Conservation (phyloP, 2,113 vertebrate genomes). For the Pogona vitticeps region DNA sequence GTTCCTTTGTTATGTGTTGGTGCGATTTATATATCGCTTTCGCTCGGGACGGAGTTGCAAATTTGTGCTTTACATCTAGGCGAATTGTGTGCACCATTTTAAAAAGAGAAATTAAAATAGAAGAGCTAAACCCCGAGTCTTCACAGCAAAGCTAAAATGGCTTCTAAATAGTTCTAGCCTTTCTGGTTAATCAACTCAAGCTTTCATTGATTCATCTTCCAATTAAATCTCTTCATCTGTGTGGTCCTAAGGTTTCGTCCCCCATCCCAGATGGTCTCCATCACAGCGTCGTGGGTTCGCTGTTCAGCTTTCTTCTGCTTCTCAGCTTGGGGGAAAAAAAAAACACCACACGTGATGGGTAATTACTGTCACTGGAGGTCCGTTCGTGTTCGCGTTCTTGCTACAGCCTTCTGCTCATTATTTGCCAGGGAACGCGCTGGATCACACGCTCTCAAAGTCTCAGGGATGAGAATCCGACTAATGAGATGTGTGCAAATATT, state of each 20-base stretch:
- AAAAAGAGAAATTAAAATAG: background rate
- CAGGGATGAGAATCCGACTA: constrained; percentile 13
- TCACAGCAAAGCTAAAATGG: background rate
- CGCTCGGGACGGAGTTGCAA: no score
- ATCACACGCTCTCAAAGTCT: background rate
- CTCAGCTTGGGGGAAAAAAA: background rate
- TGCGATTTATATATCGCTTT: no score
- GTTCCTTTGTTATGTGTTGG: no score
- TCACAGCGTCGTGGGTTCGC: background rate
- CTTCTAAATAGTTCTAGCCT: background rate
- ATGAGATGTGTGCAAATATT: constrained; percentile 43
- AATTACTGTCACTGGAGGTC: constrained; percentile 7
- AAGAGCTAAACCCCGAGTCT: background rate
- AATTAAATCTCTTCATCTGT: background rate
- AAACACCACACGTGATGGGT: background rate
- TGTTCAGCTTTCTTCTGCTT: background rate
- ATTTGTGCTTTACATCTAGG: no score
- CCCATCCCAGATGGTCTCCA: background rate
- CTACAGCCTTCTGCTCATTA: constrained; percentile 20
- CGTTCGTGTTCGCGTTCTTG: background rate
- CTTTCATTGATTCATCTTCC: constrained; percentile 7
- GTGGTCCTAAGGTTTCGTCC: background rate
- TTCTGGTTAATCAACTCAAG: background rate
- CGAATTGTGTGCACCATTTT: background rate
- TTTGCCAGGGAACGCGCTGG: constrained; percentile 7